These are phyloP conservation scores for Apis cerana DNA, from an alignment of 1,140 invertebrate genomes.

Conservation along the genomic window DNA sequence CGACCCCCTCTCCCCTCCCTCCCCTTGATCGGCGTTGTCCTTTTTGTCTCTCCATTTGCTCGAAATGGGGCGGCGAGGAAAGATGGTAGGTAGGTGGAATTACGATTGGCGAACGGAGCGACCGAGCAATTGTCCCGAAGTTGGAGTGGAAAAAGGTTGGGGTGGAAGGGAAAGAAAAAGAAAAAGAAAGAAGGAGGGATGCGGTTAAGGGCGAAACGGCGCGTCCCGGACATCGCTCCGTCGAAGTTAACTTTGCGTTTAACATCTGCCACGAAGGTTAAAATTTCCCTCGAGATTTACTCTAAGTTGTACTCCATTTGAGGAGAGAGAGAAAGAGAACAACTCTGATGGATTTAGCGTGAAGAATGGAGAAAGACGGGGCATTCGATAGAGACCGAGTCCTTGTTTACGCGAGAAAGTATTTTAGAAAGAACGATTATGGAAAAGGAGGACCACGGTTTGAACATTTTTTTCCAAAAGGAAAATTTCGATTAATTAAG, in stretches of 20 bases:
- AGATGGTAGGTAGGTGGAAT: conserved; percentile 54
- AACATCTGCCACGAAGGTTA: conserved; percentile 76
- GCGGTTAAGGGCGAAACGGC: conserved; percentile 2
- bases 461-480: too few relatives aligned
- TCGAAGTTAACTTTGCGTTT: conserved; percentile 77
- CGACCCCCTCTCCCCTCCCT: background rate
- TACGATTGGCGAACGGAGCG: conserved; percentile 39
- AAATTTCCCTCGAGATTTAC: conserved; percentile 78
- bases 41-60: conserved; percentile 75
- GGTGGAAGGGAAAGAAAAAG: background rate
- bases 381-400: too few relatives aligned
- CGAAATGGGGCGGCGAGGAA: conserved; percentile 64
- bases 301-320: conserved; percentile 67
- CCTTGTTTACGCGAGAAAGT: too few relatives aligned
- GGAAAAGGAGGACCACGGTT: too few relatives aligned
- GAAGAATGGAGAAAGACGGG: too few relatives aligned
- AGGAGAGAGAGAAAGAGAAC: background rate
- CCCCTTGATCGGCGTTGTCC: conserved; percentile 46
- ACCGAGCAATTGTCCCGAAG: conserved; percentile 19
- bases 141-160: conserved; percentile 7
- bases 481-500: too few relatives aligned
- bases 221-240: conserved; percentile 54
- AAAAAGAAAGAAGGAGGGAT: background rate
- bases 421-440: too few relatives aligned
- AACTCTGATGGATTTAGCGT: conserved; percentile 59